A percentile compares a stretch with the other conserved stretches of the same genome.
Evolutionary conservation across 2,888 invertebrate species (phyloP).

Genomic region (Trimorus sp.): DNA sequence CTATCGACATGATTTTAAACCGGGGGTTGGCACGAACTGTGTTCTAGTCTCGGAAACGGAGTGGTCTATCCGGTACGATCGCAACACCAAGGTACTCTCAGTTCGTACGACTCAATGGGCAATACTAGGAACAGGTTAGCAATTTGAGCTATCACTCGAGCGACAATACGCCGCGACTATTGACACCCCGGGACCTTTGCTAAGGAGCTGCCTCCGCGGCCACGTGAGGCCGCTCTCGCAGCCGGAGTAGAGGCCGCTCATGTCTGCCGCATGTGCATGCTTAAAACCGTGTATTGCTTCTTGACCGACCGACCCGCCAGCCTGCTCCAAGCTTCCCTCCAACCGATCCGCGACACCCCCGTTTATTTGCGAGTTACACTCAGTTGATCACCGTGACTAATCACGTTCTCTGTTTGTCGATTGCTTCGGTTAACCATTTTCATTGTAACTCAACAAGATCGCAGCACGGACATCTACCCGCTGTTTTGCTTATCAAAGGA

Average conservation of each 20-base stretch:
- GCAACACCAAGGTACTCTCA: slow-evolving; percentile 86
- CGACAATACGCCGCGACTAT: slow-evolving; percentile 11
- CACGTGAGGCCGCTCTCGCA: background rate
- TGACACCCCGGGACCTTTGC: background rate
- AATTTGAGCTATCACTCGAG: slow-evolving; percentile 73
- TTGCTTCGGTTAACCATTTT: too few species aligned
- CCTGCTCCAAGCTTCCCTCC: too few species aligned
- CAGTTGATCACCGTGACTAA: too few species aligned
- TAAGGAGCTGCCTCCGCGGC: too few species aligned
- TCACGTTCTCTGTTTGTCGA: too few species aligned
- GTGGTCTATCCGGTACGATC: slow-evolving; percentile 91
- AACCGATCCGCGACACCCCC: too few species aligned
- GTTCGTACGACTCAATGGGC: slow-evolving; percentile 94
- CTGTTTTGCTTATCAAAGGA: too few species aligned
- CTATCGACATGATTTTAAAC: slow-evolving; percentile 68
- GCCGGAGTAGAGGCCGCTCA: slow-evolving; percentile 66
- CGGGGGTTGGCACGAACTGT: slow-evolving; percentile 76
- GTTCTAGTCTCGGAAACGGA: slow-evolving; percentile 94
- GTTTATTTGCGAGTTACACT: too few species aligned
- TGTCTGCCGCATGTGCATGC: slow-evolving; percentile 68
- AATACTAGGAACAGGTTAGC: slow-evolving; percentile 92
- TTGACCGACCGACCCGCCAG: slow-evolving; percentile 23
- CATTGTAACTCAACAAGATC: too few species aligned
- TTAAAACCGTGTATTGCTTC: slow-evolving; percentile 42
- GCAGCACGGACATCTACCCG: too few species aligned